Percentiles rank a stretch among this genome's conserved stretches.
Evolutionary conservation across 2,113 vertebrate genomes (phyloP).

Genomic region (Himantopus leucocephalus): DNA sequence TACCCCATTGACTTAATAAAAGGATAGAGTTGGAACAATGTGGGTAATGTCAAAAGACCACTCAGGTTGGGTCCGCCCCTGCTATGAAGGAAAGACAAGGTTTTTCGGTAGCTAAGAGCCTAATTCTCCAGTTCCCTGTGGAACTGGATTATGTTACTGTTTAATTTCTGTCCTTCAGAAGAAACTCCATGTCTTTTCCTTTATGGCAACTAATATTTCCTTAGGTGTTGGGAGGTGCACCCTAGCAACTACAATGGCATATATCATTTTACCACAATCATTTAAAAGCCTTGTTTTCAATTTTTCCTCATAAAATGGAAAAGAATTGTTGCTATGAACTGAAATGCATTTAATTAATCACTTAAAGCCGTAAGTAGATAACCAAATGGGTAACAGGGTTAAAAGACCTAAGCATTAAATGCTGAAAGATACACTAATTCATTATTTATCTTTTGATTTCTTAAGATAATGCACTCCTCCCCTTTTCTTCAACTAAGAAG

Average conservation of each 20-base stretch:
- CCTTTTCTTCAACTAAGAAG: constrained; percentile 79
- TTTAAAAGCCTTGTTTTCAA: not conserved
- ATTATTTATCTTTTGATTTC: constrained; percentile 22
- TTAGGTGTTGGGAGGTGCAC: not conserved
- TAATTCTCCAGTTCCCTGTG: not conserved
- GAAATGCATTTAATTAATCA: not conserved
- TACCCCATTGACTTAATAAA: not conserved
- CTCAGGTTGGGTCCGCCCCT: not conserved
- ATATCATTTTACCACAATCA: not conserved
- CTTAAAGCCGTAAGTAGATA: not conserved
- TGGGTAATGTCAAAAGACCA: not conserved
- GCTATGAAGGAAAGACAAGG: not conserved
- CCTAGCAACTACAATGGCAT: not conserved
- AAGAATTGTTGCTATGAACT: not conserved
- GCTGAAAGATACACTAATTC: not conserved
- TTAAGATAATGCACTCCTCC: constrained; percentile 68
- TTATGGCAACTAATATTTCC: not conserved
- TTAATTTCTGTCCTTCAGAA: not conserved
- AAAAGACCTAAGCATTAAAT: not conserved
- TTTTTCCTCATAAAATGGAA: not conserved
- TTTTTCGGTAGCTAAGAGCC: not conserved
- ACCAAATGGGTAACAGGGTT: not conserved
- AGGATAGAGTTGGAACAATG: not conserved
- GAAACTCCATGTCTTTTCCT: not conserved
- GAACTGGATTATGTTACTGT: not conserved